Evolutionary conservation across 1,140 invertebrate species (phyloP), one percentile per base, ranked within the genome.

Genomic region (Eufriesea mexicana): DNA sequence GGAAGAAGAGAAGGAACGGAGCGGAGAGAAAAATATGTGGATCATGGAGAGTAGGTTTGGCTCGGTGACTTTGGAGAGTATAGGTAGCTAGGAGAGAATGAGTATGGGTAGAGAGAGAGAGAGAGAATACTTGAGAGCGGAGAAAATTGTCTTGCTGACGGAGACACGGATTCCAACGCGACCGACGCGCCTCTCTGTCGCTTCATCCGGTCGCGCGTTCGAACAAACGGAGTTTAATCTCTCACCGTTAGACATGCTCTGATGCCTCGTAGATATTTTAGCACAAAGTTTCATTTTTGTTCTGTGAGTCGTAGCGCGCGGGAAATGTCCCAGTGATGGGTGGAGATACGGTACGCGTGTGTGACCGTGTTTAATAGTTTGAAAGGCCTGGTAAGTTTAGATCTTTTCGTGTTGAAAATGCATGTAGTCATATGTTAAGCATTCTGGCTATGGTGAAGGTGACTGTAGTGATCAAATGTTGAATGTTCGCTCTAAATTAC

Each of bases 221-320:
- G 61, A 55, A 83, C 74, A 77, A 83, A 77, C 75, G 75, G 74
- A 78, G 64, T 83, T 77, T 77, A 83, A 83, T 77, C 81, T 78
- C 35, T 62, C 75, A 28, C 75, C 45, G 75, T 76, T 82, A 76
- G 79, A 82, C 66, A 83, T 71, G 64, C 75, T 77, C 66, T 51
- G 79, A 76, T 82, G 61, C 72, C 59, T 72, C 28, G 54, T 70
- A 71, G 35, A 83, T 78, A 78, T 78, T 78, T 51, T 47, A 23
- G 23, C 35, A 51, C 28, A 70, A 83, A 70, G 64, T 78, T 71
- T 83, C 42, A 83, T 78, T 78, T 35, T 42, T 72, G n/a, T 8
- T 23, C 9, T 28, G 1, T 2, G 20, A 5, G 35, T 4, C 35
- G 35, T 35, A 2, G 35, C 35, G 35, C 35, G 35, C 35, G 35